A percentile compares a stretch with the other conserved stretches of the same genome.
These are phyloP conservation scores for Tautogolabrus adspersus DNA, from an alignment of 2,113 vertebrate genomes.

Conservation along the genomic window DNA sequence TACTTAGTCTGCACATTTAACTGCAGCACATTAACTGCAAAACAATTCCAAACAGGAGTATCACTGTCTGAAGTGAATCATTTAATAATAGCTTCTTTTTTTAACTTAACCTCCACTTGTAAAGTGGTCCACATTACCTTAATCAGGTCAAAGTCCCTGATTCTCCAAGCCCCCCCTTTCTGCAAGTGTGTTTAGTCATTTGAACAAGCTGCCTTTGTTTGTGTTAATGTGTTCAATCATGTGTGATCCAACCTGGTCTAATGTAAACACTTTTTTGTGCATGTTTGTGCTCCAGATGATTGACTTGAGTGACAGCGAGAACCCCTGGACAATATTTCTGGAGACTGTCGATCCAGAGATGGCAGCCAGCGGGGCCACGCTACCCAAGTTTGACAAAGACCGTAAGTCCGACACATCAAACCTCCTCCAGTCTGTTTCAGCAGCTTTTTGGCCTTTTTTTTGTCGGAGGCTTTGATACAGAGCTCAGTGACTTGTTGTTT, in stretches of 20 bases:
- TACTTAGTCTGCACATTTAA: no score
- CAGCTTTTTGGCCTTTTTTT: neutral
- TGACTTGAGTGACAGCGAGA: constrained; percentile 98
- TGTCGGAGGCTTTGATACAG: neutral
- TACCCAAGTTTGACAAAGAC: constrained; percentile 99
- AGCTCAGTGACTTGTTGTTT: neutral
- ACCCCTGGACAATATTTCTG: constrained; percentile 99
- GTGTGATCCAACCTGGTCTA: neutral
- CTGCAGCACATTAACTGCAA: no score
- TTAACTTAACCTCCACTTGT: no score
- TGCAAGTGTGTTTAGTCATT: no score
- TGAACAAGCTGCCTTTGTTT: no score
- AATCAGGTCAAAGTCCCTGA: no score
- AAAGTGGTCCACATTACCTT: no score
- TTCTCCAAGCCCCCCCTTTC: no score
- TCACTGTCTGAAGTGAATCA: no score
- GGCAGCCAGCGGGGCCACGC: constrained; percentile 95
- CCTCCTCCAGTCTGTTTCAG: neutral
- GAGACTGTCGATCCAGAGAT: constrained; percentile 98
- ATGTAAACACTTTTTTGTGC: neutral
- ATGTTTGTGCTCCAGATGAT: constrained; percentile 89
- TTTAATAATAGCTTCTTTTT: no score
- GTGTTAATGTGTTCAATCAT: no score
- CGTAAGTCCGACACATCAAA: constrained; percentile 83
- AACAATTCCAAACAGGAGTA: no score